Evolutionary conservation across 2,797 vertebrate species (phyloP).

Genomic region (Pterois miles): DNA sequence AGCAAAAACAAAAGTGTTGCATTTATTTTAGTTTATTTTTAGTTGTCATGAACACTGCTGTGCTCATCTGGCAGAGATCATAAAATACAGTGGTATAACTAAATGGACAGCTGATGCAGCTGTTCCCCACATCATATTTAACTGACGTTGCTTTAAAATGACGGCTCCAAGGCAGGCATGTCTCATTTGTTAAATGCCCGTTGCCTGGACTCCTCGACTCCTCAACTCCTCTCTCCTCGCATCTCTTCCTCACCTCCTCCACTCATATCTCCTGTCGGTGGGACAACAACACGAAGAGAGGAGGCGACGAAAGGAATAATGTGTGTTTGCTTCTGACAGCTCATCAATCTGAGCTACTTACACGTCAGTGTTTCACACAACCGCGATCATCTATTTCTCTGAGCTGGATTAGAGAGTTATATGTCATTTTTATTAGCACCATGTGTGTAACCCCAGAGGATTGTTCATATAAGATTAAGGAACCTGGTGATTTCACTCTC

Average conservation of each 20-base stretch:
- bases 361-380: slow-evolving; percentile 33
- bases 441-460: not conserved
- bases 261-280: not conserved
- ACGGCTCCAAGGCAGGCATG: not conserved
- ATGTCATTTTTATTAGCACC: slow-evolving; percentile 19
- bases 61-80: not conserved
- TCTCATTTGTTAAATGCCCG: not conserved
- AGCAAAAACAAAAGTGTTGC: no score
- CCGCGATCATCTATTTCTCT: slow-evolving; percentile 37
- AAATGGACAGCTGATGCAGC: not conserved
- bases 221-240: no score
- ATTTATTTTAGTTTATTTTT: no score
- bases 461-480: slow-evolving; percentile 12
- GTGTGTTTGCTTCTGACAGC: slow-evolving; percentile 42
- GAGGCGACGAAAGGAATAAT: not conserved
- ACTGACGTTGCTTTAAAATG: not conserved
- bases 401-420: slow-evolving; percentile 7
- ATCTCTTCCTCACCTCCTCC: not conserved
- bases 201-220: not conserved
- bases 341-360: slow-evolving; percentile 57
- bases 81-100: not conserved
- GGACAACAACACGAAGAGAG: not conserved
- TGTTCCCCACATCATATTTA: not conserved
- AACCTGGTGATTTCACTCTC: slow-evolving; percentile 4
- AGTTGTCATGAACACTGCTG: not conserved